Evolutionary conservation across 2,797 vertebrate genomes (phyloP).

Genomic region (Pseudotriccus pelzelni): DNA sequence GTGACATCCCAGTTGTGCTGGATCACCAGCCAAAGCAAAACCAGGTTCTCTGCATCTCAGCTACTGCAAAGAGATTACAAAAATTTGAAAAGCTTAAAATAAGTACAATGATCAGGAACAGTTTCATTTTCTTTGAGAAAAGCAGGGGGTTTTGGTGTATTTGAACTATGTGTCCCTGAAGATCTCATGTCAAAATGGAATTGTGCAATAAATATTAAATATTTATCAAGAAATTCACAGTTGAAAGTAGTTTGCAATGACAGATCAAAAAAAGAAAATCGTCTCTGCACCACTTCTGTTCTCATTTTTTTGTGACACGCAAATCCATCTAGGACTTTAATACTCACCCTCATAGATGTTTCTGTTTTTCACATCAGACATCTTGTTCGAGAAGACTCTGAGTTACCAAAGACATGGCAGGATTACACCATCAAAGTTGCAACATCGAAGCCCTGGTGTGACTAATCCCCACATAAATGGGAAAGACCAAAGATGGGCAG

Average conservation of each 20-base stretch:
- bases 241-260: background rate
- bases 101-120: background rate
- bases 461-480: background rate
- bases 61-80: background rate
- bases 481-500: background rate
- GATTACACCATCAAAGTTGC: conserved; percentile 28
- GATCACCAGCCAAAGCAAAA: background rate
- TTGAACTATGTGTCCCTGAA: background rate
- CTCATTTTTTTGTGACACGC: background rate
- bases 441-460: background rate
- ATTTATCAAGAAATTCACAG: background rate
- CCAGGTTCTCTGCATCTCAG: background rate
- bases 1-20: background rate
- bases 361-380: background rate
- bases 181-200: background rate
- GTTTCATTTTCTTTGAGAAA: background rate
- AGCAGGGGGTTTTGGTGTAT: rapidly evolving
- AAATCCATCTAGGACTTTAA: background rate
- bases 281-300: background rate
- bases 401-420: background rate
- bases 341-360: background rate
- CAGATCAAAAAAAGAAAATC: background rate
- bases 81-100: background rate
- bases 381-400: background rate
- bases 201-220: background rate